Percentiles rank a stretch among this genome's conserved stretches.
phyloP scores from a whole-genome alignment of 2,113 vertebrate species.

The Microcebus jonahi region DNA sequence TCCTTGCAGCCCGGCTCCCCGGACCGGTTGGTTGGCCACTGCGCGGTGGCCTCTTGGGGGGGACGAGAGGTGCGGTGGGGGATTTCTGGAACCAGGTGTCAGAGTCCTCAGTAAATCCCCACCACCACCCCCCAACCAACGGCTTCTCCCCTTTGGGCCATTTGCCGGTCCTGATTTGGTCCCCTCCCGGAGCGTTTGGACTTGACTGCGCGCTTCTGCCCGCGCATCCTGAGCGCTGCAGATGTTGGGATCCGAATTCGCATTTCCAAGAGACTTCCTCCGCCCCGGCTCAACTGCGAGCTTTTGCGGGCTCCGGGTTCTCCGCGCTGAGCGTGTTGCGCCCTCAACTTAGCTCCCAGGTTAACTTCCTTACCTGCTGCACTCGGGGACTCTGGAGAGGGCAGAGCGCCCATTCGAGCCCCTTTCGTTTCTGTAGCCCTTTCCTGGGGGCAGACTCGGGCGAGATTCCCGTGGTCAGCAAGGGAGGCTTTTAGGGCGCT shows the following conservation, averaged over 20 bases:
- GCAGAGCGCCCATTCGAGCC: background rate
- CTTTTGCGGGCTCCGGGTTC: background rate
- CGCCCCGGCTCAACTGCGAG: background rate
- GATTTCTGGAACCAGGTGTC: background rate
- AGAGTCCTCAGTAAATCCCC: background rate
- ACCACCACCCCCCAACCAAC: background rate
- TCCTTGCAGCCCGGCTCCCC: slow-evolving; percentile 51
- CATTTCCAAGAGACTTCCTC: background rate
- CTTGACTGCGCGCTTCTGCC: slow-evolving; percentile 54
- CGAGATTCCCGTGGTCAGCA: background rate
- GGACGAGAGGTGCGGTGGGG: background rate
- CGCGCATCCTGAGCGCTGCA: slow-evolving; percentile 61
- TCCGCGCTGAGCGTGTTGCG: background rate
- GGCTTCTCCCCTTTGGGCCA: background rate
- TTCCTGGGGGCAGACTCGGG: background rate
- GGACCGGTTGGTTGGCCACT: background rate
- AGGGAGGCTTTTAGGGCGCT: background rate
- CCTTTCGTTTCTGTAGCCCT: background rate
- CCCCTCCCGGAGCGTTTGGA: background rate
- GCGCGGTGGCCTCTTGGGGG: background rate
- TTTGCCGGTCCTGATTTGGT: background rate
- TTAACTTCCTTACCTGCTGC: slow-evolving; percentile 5
- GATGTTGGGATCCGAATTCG: slow-evolving; percentile 47
- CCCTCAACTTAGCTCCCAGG: background rate
- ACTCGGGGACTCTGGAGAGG: background rate